phyloP scores from a whole-genome alignment of 2,797 vertebrate species.

The Gadopsis marmoratus region DNA sequence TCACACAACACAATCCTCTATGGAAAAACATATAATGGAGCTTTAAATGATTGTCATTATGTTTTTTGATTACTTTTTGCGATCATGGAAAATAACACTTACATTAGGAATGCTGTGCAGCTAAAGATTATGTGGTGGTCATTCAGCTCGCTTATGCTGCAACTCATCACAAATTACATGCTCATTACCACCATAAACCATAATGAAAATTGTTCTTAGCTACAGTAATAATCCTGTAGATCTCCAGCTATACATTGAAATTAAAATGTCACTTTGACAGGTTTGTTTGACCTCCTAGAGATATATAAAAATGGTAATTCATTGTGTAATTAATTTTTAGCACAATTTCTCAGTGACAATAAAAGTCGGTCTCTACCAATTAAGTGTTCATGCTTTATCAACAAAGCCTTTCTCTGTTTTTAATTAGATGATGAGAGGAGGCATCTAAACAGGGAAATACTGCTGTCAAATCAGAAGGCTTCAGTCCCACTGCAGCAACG shows the following conservation, averaged over 20 bases:
- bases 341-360: constrained; percentile 41
- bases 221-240: constrained; percentile 22
- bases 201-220: constrained; percentile 30
- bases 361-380: constrained; percentile 44
- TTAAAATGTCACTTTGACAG: constrained; percentile 42
- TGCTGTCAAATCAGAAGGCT: constrained; percentile 49
- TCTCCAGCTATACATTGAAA: constrained; percentile 41
- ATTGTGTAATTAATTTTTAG: constrained; percentile 43
- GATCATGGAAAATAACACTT: constrained; percentile 9
- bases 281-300: constrained; percentile 37
- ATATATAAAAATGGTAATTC: constrained; percentile 49
- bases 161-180: constrained; percentile 42
- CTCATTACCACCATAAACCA: constrained; percentile 23
- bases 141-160: constrained; percentile 35
- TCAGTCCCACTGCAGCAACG: constrained; percentile 23
- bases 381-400: constrained; percentile 61
- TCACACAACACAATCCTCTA: constrained; percentile 13
- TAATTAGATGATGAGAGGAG: constrained; percentile 58
- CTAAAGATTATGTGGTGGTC: constrained; percentile 22
- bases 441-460: constrained; percentile 24
- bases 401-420: constrained; percentile 46
- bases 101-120: constrained; percentile 11
- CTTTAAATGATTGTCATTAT: constrained; percentile 1
- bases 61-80: not conserved
- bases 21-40: constrained; percentile 13